A percentile compares a stretch with the other conserved stretches of the same genome.
These are phyloP conservation scores for Drosophila parabipectinata DNA, from an alignment of 1,140 invertebrate species.

Conservation along the genomic window DNA sequence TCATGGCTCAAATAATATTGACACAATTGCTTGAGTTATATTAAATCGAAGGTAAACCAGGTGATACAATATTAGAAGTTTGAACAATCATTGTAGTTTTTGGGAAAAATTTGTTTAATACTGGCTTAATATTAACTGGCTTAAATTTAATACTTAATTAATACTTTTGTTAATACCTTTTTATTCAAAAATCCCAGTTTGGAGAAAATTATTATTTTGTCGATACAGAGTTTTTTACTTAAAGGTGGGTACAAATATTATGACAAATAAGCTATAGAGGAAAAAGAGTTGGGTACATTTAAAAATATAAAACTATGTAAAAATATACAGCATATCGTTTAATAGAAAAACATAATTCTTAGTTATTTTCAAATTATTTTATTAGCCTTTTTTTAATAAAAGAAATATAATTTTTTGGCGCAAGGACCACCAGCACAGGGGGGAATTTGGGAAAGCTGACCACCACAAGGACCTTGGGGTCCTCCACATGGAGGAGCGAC, in stretches of 20 bases:
- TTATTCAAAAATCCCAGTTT: no score
- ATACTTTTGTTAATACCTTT: no score
- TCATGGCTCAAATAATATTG: not conserved
- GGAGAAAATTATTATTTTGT: no score
- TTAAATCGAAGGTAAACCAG: not conserved
- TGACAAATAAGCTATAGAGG: no score
- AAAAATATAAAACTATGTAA: no score
- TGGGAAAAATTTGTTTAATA: no score
- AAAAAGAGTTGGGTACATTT: no score
- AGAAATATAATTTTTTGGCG: constrained; percentile 11
- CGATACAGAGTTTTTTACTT: no score
- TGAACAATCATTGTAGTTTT: not conserved
- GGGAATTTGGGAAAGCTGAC: not conserved
- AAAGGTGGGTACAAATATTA: no score
- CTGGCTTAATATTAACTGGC: no score
- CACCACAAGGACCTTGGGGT: constrained; percentile 1
- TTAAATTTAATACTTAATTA: no score
- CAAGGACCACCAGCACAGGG: not conserved
- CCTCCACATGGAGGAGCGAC: not conserved
- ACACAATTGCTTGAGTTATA: not conserved
- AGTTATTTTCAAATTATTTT: not conserved
- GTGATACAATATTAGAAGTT: not conserved
- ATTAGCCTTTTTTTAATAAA: not conserved
- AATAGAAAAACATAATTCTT: no score
- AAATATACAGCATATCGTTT: not conserved